A percentile compares a stretch with the other conserved stretches of the same genome.
Conservation (phyloP, 2,888 invertebrate species). For the Scaptomyza parva region DNA sequence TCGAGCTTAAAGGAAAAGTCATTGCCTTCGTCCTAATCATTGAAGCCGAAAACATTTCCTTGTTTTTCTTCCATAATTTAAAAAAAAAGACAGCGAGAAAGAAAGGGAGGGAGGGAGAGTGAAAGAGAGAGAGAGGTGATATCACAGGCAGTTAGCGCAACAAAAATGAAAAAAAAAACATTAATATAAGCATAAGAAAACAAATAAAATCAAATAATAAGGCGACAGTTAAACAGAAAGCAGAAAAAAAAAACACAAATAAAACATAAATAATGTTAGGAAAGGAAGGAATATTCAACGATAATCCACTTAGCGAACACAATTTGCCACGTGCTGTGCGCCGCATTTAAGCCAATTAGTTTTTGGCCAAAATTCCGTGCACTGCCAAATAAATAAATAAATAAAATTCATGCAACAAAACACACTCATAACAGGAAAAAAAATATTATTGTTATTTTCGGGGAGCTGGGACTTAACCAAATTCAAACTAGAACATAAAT, state of each 20-base stretch:
- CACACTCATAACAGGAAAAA: neutral
- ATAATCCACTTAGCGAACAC: slow-evolving; percentile 49
- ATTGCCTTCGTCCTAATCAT: slow-evolving; percentile 67
- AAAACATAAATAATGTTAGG: neutral
- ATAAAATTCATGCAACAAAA: too few relatives aligned
- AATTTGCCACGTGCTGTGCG: slow-evolving; percentile 43
- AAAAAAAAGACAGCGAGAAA: slow-evolving; percentile 26
- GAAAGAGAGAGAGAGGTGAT: too few relatives aligned
- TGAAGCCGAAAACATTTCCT: slow-evolving; percentile 36
- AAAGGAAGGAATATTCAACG: slow-evolving; percentile 6
- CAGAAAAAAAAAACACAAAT: neutral
- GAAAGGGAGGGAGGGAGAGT: neutral
- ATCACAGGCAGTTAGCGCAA: slow-evolving; percentile 38
- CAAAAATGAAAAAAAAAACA: slow-evolving; percentile 17
- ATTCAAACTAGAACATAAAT: slow-evolving; percentile 53
- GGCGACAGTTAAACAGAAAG: slow-evolving; percentile 7
- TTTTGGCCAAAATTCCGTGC: slow-evolving; percentile 2
- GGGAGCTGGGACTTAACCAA: slow-evolving; percentile 5
- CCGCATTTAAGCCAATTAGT: slow-evolving; percentile 58
- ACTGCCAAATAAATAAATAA: slow-evolving; percentile 35
- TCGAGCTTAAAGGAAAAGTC: slow-evolving; percentile 47
- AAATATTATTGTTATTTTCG: slow-evolving; percentile 6
- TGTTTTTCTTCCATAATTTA: slow-evolving; percentile 59
- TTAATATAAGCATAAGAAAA: slow-evolving; percentile 18
- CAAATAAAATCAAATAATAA: slow-evolving; percentile 34